A percentile compares a stretch with the other conserved stretches of the same genome.
Evolutionary conservation across 2,888 invertebrate genomes (phyloP).

Genomic region (Agrochola macilenta): DNA sequence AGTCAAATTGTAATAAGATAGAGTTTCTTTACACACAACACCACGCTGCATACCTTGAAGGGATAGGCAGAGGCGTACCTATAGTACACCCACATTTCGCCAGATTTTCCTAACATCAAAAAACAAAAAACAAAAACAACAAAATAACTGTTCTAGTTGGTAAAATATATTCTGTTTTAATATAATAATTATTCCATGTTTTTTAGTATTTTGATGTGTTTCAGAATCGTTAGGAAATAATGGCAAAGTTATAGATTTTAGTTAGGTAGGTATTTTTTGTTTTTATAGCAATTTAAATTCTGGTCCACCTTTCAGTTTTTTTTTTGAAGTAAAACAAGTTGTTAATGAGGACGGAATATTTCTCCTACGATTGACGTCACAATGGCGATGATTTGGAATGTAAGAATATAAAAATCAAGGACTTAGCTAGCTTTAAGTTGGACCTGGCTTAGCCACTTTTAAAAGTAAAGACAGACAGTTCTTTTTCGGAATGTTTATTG

Average conservation of each 20-base stretch:
- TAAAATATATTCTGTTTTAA: neutral
- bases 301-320: neutral
- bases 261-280: neutral
- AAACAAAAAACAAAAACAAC: too few relatives aligned
- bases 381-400: slow-evolving; percentile 2
- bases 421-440: neutral
- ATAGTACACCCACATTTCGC: too few relatives aligned
- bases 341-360: slow-evolving; percentile 29
- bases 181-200: neutral
- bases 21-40: neutral
- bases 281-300: neutral
- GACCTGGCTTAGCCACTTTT: neutral
- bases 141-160: too few relatives aligned
- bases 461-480: neutral
- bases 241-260: neutral
- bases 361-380: slow-evolving; percentile 31
- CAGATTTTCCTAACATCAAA: too few relatives aligned
- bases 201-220: neutral
- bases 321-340: slow-evolving; percentile 19
- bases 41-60: neutral
- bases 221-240: neutral
- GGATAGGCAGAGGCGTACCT: neutral
- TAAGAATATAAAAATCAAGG: slow-evolving; percentile 1
- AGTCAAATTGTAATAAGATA: neutral
- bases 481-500: neutral